phyloP scores from a whole-genome alignment of 2,797 vertebrate species.

The Apogon hyalosoma region DNA sequence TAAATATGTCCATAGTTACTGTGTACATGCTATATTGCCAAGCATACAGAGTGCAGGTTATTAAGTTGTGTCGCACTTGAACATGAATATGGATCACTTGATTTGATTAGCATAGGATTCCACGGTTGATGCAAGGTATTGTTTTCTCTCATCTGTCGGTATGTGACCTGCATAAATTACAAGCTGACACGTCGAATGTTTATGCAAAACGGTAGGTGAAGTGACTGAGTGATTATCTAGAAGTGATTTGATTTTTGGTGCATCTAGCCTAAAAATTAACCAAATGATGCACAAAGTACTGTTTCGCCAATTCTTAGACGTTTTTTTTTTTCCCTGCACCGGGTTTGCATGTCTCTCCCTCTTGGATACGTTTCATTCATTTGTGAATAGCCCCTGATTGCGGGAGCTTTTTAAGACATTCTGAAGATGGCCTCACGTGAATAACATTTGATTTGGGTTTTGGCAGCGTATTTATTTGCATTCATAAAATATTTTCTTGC shows the following conservation, averaged over 20 bases:
- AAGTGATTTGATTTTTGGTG: too few species aligned
- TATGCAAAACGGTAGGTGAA: too few species aligned
- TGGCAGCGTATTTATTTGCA: slow-evolving; percentile 48
- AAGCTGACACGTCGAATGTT: too few species aligned
- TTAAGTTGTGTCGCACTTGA: slow-evolving; percentile 45
- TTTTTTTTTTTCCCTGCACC: too few species aligned
- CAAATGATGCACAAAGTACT: too few species aligned
- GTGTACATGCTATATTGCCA: background rate
- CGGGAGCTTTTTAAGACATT: slow-evolving; percentile 24
- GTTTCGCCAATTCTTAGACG: too few species aligned
- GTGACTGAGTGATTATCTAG: too few species aligned
- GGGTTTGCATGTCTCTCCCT: too few species aligned
- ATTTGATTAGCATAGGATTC: slow-evolving; percentile 59
- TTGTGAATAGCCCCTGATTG: slow-evolving; percentile 75
- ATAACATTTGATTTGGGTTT: slow-evolving; percentile 68
- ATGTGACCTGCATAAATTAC: too few species aligned
- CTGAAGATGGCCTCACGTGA: slow-evolving; percentile 45
- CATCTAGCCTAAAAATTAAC: too few species aligned
- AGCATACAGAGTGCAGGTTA: slow-evolving; percentile 9
- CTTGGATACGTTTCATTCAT: background rate
- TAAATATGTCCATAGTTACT: slow-evolving; percentile 1
- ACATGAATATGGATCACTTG: slow-evolving; percentile 59
- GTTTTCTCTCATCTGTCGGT: too few species aligned
- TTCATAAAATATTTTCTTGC: slow-evolving; percentile 58
- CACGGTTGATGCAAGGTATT: slow-evolving; percentile 25